Base-by-base conservation (phyloP, 2,113 vertebrate genomes). In the Notothenia coriiceps region DNA sequence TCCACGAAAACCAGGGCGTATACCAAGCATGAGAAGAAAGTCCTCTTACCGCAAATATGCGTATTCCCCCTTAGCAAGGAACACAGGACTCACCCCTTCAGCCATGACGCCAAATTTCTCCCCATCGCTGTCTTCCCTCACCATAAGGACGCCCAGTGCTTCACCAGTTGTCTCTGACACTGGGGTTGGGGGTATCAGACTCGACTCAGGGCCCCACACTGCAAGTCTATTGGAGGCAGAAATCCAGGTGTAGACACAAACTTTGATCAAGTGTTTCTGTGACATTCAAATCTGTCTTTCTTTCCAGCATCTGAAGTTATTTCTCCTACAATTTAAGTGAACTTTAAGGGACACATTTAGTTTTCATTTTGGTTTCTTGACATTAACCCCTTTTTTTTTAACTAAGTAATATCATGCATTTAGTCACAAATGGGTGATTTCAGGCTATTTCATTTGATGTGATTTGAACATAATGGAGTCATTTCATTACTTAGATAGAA, bases 41-140 rank as follows among this genome's bases (percentile, higher is more conserved):
- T 89, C 93, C 64, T 85, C 86, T 22, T 92, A 93, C 90, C 93
- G 88, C 33, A 96, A 92, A 88, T 91, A 93, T 47, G 86, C 90
- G 10, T 90, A 85, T 51, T 94, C 96, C 11, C 95, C 95, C 0
- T 79, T 96, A 79, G 80, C 84, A 15, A 92, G 89, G 83, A 94
- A 91, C 77, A 89, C 90, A 25, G 92, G 76, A 70, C 95, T 95
- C 29, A 96, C 93, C 57, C 83, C 96, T 33, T 93, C 94, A 82
- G 87, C 90, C 40, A 95, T 96, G 96, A 96, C 93, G 0, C 96
- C 96, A 43, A 95, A 77, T 66, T 97, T 99, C 88, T 96, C 97
- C 79, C 97, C 97, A 12, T 95, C 96, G 8, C 92, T 97, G 33
- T 97, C 97, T 10, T 92, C 96, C 7, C 92, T 97, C 79, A 96